A percentile compares a stretch with the other conserved stretches of the same genome.
phyloP scores from a whole-genome alignment of 2,888 invertebrate species.

The Netelia melanura region DNA sequence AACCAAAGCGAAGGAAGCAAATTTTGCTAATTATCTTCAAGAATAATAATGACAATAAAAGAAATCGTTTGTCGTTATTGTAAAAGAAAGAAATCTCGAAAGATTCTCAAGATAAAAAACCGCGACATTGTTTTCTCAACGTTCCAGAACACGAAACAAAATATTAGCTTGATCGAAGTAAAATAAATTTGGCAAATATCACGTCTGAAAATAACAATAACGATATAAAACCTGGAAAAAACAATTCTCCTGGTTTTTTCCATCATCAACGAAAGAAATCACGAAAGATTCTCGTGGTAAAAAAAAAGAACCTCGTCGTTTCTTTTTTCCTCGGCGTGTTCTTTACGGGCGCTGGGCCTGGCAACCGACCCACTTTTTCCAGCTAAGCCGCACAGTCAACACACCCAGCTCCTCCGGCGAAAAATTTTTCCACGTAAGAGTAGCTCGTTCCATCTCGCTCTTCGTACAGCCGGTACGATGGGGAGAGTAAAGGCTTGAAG shows the following conservation, averaged over 20 bases:
- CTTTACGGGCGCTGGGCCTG: slow-evolving; percentile 50
- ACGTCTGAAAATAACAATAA: too few species aligned
- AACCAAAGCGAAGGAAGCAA: too few species aligned
- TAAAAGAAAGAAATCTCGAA: too few species aligned
- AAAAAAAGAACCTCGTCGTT: not conserved
- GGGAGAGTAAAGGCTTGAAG: not conserved
- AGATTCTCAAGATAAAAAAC: too few species aligned
- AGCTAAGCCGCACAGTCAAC: slow-evolving; percentile 33
- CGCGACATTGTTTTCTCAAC: too few species aligned
- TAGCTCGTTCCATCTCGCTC: slow-evolving; percentile 5
- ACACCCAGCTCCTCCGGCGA: slow-evolving; percentile 4
- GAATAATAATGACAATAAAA: too few species aligned
- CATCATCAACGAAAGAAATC: not conserved
- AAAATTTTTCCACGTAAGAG: slow-evolving; percentile 7
- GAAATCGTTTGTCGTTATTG: too few species aligned
- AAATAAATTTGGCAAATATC: not conserved
- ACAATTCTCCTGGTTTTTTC: not conserved
- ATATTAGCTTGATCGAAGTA: not conserved
- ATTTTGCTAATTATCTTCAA: too few species aligned
- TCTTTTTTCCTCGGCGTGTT: not conserved
- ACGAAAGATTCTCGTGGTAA: not conserved
- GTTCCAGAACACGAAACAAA: too few species aligned
- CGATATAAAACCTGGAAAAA: too few species aligned
- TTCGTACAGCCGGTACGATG: not conserved
- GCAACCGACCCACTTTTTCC: slow-evolving; percentile 60